Percentiles rank a stretch among this genome's conserved stretches.
Evolutionary conservation across 2,113 vertebrate genomes (phyloP).

Genomic region (Verasper variegatus): DNA sequence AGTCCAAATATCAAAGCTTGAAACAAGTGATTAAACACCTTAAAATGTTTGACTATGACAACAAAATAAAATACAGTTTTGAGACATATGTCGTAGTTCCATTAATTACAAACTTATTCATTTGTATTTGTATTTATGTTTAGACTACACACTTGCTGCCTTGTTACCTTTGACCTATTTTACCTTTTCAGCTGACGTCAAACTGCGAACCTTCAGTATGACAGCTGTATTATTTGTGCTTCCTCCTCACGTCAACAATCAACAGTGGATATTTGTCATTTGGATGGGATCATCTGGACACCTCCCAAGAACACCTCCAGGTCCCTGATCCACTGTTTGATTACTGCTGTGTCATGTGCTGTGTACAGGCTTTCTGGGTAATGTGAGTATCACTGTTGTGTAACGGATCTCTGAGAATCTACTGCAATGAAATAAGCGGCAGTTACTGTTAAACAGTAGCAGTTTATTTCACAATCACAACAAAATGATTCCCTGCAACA

Average conservation of each 20-base stretch:
- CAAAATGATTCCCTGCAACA: slow-evolving; percentile 19
- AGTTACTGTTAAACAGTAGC: slow-evolving; percentile 18
- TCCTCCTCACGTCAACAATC: neutral
- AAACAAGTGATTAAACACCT: too few relatives aligned
- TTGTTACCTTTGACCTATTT: too few relatives aligned
- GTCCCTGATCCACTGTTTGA: slow-evolving; percentile 12
- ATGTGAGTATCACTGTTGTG: slow-evolving; percentile 7
- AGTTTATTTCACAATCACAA: slow-evolving; percentile 59
- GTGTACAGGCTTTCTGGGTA: slow-evolving; percentile 23
- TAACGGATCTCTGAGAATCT: neutral
- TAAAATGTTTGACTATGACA: too few relatives aligned
- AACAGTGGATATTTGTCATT: neutral
- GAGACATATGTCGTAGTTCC: too few relatives aligned
- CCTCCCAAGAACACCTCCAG: neutral
- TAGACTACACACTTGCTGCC: too few relatives aligned
- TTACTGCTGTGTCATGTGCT: slow-evolving; percentile 19
- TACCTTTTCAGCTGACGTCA: neutral
- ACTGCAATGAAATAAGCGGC: neutral
- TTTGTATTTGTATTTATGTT: too few relatives aligned
- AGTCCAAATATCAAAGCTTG: too few relatives aligned
- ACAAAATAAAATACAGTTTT: too few relatives aligned
- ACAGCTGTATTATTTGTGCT: neutral
- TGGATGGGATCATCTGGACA: neutral
- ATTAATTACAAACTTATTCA: too few relatives aligned
- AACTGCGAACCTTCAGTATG: neutral